Conservation (phyloP, 2,888 invertebrate genomes). For the Dicranocentrus wangi region DNA sequence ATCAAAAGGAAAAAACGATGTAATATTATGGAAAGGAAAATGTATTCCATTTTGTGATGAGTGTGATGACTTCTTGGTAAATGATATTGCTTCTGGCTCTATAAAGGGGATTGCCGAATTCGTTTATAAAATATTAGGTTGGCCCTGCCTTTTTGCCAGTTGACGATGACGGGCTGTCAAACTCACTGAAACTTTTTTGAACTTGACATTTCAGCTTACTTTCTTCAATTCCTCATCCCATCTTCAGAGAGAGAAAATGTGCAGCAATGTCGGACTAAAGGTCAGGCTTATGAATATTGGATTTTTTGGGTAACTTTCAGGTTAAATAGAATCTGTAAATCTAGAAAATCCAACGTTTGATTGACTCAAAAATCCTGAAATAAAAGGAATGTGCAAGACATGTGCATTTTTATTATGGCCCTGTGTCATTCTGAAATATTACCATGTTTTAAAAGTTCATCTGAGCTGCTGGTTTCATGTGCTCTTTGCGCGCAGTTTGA, state of each 20-base stretch:
- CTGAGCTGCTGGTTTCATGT: too few relatives aligned
- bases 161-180: not conserved
- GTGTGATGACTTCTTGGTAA: not conserved
- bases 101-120: not conserved
- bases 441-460: not conserved
- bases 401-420: slow-evolving; percentile 21
- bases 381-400: slow-evolving; percentile 18
- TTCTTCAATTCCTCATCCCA: slow-evolving; percentile 17
- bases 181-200: slow-evolving; percentile 31
- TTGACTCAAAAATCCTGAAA: slow-evolving; percentile 24
- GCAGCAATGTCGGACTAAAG: slow-evolving; percentile 18
- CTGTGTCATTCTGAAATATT: slow-evolving; percentile 22
- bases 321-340: slow-evolving; percentile 28
- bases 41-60: not conserved
- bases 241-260: slow-evolving; percentile 1
- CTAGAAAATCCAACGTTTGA: slow-evolving; percentile 22
- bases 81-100: too few relatives aligned
- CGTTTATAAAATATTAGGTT: slow-evolving; percentile 4
- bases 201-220: slow-evolving; percentile 43
- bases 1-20: not conserved
- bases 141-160: not conserved
- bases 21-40: not conserved
- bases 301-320: slow-evolving; percentile 8
- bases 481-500: too few relatives aligned
- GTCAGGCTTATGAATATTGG: slow-evolving; percentile 46